Percentiles rank a stretch among this genome's conserved stretches.
Conservation (phyloP, 2,113 vertebrate genomes). For the Oenanthe melanoleuca region DNA sequence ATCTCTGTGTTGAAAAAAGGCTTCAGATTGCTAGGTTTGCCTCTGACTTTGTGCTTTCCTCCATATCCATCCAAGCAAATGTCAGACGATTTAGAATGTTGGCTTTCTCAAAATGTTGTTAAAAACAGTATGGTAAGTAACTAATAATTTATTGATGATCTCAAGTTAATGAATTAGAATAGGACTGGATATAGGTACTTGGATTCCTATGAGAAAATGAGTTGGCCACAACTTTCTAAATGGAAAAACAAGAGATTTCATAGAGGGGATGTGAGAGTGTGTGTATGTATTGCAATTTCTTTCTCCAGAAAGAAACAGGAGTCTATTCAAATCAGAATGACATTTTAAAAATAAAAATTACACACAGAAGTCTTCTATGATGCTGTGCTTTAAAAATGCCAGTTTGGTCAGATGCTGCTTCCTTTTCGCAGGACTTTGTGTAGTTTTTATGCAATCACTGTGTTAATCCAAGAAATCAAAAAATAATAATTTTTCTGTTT, state of each 20-base stretch:
- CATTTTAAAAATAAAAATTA: neutral
- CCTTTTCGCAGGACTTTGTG: neutral
- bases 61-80: neutral
- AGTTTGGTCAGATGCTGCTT: neutral
- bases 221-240: neutral
- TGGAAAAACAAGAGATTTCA: neutral
- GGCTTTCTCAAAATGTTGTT: neutral
- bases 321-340: neutral
- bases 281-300: neutral
- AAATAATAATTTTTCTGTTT: neutral
- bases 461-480: neutral
- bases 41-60: neutral
- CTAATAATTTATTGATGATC: neutral
- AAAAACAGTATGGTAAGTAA: neutral
- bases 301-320: neutral
- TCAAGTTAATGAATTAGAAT: neutral
- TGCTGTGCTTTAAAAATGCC: neutral
- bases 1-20: neutral
- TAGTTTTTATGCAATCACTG: neutral
- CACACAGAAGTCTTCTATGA: neutral
- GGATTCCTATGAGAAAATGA: neutral
- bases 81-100: neutral
- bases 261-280: neutral
- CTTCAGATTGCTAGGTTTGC: neutral
- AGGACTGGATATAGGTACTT: neutral